Conservation (phyloP, 2,888 invertebrate genomes). For the Oeneis ivallda region DNA sequence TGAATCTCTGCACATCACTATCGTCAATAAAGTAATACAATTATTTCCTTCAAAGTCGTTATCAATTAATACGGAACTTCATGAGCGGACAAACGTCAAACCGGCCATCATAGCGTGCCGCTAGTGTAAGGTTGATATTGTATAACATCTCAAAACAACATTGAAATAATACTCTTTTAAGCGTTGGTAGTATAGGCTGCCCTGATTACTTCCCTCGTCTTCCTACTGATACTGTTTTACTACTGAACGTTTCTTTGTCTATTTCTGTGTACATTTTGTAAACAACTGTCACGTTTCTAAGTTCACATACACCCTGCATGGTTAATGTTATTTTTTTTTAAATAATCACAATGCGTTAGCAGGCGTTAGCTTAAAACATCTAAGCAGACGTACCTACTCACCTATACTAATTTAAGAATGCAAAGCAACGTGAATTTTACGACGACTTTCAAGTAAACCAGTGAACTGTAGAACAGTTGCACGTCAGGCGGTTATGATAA, state of each 20-base stretch:
- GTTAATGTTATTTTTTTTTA: conserved; percentile 8
- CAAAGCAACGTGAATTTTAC: conserved; percentile 20
- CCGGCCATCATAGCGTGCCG: too few relatives aligned
- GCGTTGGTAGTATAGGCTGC: too few relatives aligned
- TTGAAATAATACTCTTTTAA: too few relatives aligned
- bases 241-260: conserved; percentile 6
- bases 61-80: too few relatives aligned
- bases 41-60: too few relatives aligned
- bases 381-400: neutral
- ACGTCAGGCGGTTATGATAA: neutral
- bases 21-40: too few relatives aligned
- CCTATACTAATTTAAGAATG: conserved; percentile 3
- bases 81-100: too few relatives aligned
- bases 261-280: conserved; percentile 14
- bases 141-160: too few relatives aligned
- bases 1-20: too few relatives aligned
- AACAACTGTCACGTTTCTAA: neutral
- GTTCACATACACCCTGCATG: neutral
- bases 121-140: too few relatives aligned
- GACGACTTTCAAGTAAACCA: conserved; percentile 14
- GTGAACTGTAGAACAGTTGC: conserved; percentile 18
- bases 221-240: too few relatives aligned
- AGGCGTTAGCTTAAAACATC: conserved; percentile 2
- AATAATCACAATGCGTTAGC: conserved; percentile 7
- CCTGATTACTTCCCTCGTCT: too few relatives aligned